Conservation (phyloP, 1,140 invertebrate species). For the Phocides pigmalion region DNA sequence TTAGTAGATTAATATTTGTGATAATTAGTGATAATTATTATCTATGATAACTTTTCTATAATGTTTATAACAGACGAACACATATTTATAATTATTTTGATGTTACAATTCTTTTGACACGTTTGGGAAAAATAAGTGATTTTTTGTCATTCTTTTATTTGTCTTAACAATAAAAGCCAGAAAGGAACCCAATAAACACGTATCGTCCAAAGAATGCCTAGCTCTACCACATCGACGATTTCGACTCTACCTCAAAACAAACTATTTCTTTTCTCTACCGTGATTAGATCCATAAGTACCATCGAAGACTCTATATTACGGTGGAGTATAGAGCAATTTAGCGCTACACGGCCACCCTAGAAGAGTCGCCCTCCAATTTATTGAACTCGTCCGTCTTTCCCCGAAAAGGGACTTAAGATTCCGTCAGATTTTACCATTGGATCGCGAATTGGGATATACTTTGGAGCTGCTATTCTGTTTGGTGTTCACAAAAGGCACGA, state of each 20-base stretch:
- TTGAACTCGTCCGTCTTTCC: conserved; percentile 61
- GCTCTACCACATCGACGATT: conserved; percentile 12
- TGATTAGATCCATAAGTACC: conserved; percentile 48
- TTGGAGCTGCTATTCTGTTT: conserved; percentile 38
- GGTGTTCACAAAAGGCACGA: neutral
- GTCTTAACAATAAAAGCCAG: no score
- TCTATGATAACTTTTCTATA: no score
- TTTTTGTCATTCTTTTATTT: no score
- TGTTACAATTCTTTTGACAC: no score
- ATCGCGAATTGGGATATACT: conserved; percentile 32
- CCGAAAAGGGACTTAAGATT: conserved; percentile 65
- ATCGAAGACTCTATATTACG: conserved; percentile 43
- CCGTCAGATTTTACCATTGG: conserved; percentile 51
- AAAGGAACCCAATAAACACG: no score
- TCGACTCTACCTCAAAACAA: conserved; percentile 23
- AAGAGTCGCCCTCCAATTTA: conserved; percentile 64
- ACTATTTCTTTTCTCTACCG: conserved; percentile 26
- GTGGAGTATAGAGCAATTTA: conserved; percentile 48
- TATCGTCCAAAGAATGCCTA: neutral
- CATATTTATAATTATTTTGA: no score
- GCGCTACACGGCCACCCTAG: conserved; percentile 42
- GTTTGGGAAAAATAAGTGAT: no score
- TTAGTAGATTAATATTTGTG: no score
- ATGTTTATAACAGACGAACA: no score
- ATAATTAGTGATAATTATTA: no score